Percentiles rank a stretch among this genome's conserved stretches.
phyloP scores from a whole-genome alignment of 2,113 vertebrate species.

The Pitta sordida region DNA sequence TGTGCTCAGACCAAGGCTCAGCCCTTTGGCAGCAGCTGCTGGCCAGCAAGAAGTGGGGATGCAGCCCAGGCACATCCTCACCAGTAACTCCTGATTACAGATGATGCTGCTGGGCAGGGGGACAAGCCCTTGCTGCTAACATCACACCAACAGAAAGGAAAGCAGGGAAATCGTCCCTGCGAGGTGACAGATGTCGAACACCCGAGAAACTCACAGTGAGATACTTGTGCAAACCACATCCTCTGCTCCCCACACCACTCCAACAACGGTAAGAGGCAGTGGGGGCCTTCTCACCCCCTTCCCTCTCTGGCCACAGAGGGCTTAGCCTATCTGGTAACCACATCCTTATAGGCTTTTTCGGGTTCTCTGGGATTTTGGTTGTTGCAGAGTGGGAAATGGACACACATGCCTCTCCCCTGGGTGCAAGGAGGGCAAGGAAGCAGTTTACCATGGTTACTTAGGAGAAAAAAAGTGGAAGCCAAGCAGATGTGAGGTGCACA shows the following conservation, averaged over 20 bases:
- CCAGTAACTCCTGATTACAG: background rate
- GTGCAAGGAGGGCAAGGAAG: background rate
- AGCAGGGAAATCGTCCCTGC: rapidly evolving
- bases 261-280: rapidly evolving
- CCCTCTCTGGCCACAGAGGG: rapidly evolving
- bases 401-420: background rate
- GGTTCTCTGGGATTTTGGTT: background rate
- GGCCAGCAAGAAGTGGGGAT: background rate
- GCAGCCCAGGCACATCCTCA: background rate
- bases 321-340: background rate
- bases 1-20: background rate
- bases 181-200: background rate
- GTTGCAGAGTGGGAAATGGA: background rate
- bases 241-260: background rate
- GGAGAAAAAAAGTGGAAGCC: background rate
- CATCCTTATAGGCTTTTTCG: rapidly evolving
- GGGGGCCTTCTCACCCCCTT: background rate
- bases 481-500: background rate
- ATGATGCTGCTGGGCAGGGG: background rate
- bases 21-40: background rate
- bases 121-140: background rate
- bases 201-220: background rate
- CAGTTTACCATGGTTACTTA: background rate
- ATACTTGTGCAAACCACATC: conserved; percentile 37
- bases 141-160: background rate